phyloP scores from a whole-genome alignment of 1,140 invertebrate genomes.

The Trachymyrmex septentrionalis region DNA sequence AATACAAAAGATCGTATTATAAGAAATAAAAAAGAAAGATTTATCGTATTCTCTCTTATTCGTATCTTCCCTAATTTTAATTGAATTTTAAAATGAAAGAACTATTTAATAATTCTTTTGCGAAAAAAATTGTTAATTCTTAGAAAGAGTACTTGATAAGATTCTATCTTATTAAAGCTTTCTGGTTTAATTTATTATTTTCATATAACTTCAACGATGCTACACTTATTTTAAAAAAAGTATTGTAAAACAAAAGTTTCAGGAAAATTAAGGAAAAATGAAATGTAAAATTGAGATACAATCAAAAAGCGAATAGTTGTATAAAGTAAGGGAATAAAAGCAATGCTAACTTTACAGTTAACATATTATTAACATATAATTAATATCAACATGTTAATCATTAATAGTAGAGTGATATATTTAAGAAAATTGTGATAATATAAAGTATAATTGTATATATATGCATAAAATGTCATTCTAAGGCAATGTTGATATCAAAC shows the following conservation, averaged over 20 bases:
- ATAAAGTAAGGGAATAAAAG: not conserved
- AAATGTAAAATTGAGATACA: not conserved
- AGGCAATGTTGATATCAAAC: too few relatives aligned
- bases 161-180: not conserved
- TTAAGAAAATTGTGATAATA: too few relatives aligned
- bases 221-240: not conserved
- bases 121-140: not conserved
- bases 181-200: not conserved
- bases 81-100: not conserved
- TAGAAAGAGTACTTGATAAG: not conserved
- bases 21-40: constrained; percentile 3
- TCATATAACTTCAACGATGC: not conserved
- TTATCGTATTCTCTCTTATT: not conserved
- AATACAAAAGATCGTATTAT: not conserved
- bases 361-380: too few relatives aligned
- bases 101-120: not conserved
- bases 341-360: not conserved
- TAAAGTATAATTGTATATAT: too few relatives aligned
- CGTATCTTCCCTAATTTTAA: not conserved
- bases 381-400: too few relatives aligned
- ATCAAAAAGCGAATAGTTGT: not conserved
- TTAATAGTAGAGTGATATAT: too few relatives aligned
- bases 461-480: too few relatives aligned
- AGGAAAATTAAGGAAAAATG: not conserved
- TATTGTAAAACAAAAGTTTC: not conserved